Base-by-base conservation (phyloP, 2,797 vertebrate genomes). In the Gymnodraco acuticeps region DNA sequence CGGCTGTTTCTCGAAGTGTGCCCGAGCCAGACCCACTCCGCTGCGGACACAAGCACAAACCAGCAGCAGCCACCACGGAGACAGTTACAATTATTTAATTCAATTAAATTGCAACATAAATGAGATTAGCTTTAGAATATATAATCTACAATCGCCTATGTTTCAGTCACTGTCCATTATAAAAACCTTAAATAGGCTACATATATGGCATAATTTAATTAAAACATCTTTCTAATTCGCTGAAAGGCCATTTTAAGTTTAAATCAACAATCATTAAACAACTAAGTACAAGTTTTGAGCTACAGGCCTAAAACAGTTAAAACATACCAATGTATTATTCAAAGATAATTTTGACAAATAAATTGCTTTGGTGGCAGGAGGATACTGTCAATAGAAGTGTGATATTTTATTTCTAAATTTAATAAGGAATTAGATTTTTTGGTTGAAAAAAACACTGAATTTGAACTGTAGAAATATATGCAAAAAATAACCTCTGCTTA, bases 1-100 rank as follows among this genome's bases (percentile, higher is more conserved):
- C 82, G 98, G 98, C 93, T 99, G 98, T 89, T 99, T 99, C 96
- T 99, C 98, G 91, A 99, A 99, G 95, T 99, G 98, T 74, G 98
- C 98, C 93, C 98, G 96, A 90, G 98, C 98, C 70, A 99, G 96
- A 90, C 97, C 98, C 94, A 99, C 96, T 91, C 98, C 98, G 92
- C 98, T 99, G 96, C 92, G 93, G 96, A 93, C 93, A 95, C 92
- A 96, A 88, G 89, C 87, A 88, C 75, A 91, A 63, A 78, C 68
- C 75, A 74, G 71, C 85, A 55, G 77, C 83, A 70, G 42, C 77
- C 76, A 65, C 60, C 62, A 54, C 59, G 46, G 56, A 42, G 64
- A 70, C 53, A 3, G 45, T 70, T 84, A 58, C 6, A 41, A 77
- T 69, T 3, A n/a, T 56, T 8, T 4, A 27, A 78, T 45, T 68